Evolutionary conservation across 92 coral and sea anemone genomes (phyloP).

Genomic region (Virgularia gustaviana): DNA sequence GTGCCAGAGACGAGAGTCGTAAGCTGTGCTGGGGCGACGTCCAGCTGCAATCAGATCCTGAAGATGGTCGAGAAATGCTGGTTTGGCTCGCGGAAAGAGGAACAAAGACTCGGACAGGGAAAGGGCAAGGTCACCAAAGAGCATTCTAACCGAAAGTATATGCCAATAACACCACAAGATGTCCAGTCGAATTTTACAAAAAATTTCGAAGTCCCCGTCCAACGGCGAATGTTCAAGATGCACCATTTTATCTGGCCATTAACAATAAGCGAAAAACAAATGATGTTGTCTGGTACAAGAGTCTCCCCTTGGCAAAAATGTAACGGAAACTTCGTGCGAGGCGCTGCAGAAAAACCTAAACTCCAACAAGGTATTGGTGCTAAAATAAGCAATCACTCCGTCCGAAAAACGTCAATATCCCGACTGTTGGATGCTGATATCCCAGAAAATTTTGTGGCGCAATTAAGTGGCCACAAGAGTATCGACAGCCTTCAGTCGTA

Average conservation of each 20-base stretch:
- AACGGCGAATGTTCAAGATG: conserved; percentile 20
- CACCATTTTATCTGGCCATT: conserved; percentile 27
- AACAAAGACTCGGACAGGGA: conserved; percentile 28
- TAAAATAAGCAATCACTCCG: conserved; percentile 7
- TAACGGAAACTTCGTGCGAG: conserved; percentile 19
- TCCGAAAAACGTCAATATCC: conserved; percentile 28
- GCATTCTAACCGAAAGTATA: conserved; percentile 5
- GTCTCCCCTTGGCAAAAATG: conserved; percentile 30
- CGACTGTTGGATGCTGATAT: conserved; percentile 39
- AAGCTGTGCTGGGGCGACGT: conserved; percentile 43
- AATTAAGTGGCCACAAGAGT: conserved; percentile 43
- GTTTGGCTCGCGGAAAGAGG: conserved; percentile 43
- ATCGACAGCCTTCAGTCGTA: conserved; percentile 41
- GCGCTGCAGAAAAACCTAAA: conserved; percentile 32
- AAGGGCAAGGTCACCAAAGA: conserved; percentile 30
- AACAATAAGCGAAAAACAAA: conserved; percentile 16
- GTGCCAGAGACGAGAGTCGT: conserved; percentile 23
- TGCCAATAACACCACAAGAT: conserved; percentile 41
- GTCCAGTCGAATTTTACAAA: conserved; percentile 39
- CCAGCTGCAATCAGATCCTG: conserved; percentile 15
- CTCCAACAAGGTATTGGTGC: conserved; percentile 27
- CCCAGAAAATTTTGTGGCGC: conserved; percentile 39
- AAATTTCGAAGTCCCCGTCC: conserved; percentile 27
- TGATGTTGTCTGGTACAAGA: conserved; percentile 33
- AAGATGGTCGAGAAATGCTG: conserved; percentile 31